phyloP scores from a whole-genome alignment of 2,797 vertebrate genomes.

The Dipus sagitta region DNA sequence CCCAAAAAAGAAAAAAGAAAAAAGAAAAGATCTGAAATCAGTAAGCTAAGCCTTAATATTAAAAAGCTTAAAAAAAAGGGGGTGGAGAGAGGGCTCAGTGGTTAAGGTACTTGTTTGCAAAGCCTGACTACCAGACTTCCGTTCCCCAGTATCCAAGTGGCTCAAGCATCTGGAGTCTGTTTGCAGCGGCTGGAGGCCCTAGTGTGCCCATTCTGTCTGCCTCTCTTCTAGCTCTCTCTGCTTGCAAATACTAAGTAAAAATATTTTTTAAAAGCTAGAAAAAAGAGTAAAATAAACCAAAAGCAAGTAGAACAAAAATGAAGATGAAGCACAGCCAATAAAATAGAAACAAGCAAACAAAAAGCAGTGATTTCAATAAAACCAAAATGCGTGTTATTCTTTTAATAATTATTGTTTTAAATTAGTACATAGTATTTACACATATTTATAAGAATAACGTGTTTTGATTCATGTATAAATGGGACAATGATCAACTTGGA shows the following conservation, averaged over 20 bases:
- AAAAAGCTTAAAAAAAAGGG: not conserved
- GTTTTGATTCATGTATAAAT: not conserved
- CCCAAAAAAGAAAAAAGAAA: not conserved
- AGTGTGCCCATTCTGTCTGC: too few species aligned
- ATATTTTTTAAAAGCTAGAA: too few species aligned
- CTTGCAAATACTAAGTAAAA: too few species aligned
- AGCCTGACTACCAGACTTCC: too few species aligned
- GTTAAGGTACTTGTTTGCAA: too few species aligned
- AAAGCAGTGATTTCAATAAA: not conserved
- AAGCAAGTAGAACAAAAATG: not conserved
- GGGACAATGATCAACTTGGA: not conserved
- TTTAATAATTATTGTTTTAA: not conserved
- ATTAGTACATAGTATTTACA: not conserved
- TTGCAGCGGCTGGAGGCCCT: too few species aligned
- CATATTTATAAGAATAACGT: not conserved
- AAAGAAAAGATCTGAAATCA: not conserved
- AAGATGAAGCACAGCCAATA: not conserved
- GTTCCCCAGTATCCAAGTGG: too few species aligned
- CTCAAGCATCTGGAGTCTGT: too few species aligned
- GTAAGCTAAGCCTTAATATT: not conserved
- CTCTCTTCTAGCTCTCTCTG: too few species aligned
- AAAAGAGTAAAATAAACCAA: slow-evolving; percentile 9
- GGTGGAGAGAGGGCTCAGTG: too few species aligned
- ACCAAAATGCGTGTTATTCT: not conserved
- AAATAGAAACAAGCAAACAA: not conserved